Conservation (phyloP, 2,113 vertebrate species). For the Fukomys damarensis region DNA sequence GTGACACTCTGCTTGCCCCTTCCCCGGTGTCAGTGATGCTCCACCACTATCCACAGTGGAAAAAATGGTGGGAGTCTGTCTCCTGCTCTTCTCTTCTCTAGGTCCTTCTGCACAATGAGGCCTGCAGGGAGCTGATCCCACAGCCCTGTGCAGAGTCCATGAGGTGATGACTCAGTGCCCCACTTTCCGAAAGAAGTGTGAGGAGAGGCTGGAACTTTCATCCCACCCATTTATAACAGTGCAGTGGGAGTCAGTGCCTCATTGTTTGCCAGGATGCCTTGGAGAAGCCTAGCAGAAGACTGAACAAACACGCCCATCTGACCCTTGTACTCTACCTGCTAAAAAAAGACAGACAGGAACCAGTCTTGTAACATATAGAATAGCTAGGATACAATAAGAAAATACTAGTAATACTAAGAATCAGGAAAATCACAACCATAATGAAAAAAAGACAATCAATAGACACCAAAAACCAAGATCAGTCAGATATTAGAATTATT, state of each 20-base stretch:
- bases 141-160: neutral
- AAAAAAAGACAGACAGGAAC: neutral
- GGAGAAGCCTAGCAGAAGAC: neutral
- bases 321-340: neutral
- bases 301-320: neutral
- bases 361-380: neutral
- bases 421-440: neutral
- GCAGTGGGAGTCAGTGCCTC: conserved; percentile 46
- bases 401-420: neutral
- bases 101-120: neutral
- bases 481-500: neutral
- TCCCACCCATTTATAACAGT: conserved; percentile 1
- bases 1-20: neutral
- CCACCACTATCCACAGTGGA: neutral
- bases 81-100: neutral
- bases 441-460: neutral
- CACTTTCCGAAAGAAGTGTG: neutral
- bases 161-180: neutral
- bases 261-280: neutral
- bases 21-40: neutral
- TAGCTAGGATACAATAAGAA: neutral
- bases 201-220: conserved; percentile 40
- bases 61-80: neutral
- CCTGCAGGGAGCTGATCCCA: neutral
- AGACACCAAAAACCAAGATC: neutral